Evolutionary conservation across 2,888 invertebrate genomes (phyloP), one percentile per base, ranked within the genome.

Genomic region (Carcina quercana): DNA sequence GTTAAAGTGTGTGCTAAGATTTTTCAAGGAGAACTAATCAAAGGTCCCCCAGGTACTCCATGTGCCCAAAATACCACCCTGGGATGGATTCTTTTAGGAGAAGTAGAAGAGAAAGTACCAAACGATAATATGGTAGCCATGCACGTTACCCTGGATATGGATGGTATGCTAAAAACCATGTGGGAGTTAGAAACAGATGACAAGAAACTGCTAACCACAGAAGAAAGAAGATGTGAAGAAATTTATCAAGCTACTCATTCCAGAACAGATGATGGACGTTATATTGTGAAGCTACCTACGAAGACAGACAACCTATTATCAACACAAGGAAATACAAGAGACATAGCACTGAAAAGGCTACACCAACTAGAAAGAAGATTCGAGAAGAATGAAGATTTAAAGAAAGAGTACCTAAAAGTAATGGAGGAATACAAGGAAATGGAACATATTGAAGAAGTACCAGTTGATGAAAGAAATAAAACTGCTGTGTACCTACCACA

Each of bases 71-170:
- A 43, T 12, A 48, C 47, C 12, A 36, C 21, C 28, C 34, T 45
- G 11, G 45, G 45, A 4, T 45, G 45, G 42, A 40, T 45, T 25
- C 15, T 40, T n/a, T 47, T 43, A 34, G 50, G 45, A 12, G 32
- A 35, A 5, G 22, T 38, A 28, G 11, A 34, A 10, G 34, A 21
- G 10, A n/a, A 17, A 3, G 19, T 7, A 6, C 7, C 15, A 28
- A 19, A 30, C 6, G 20, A 2, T 2, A 17, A 17, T 7, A 7
- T 7, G 5, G 11, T 22, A 3, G 22, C 11, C 5, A n/a, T 10
- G 11, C 22, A 22, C 10, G 2, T 2, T 8, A n/a, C n/a, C 22
- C 22, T 22, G 22, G 22, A 22, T 22, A 3, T 22, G n/a, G 22
- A 22, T 10, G n/a, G n/a, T n/a, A 11, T n/a, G 22, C 22, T 22